Conservation (phyloP, 2,113 vertebrate genomes). For the Rhizomys pruinosus region DNA sequence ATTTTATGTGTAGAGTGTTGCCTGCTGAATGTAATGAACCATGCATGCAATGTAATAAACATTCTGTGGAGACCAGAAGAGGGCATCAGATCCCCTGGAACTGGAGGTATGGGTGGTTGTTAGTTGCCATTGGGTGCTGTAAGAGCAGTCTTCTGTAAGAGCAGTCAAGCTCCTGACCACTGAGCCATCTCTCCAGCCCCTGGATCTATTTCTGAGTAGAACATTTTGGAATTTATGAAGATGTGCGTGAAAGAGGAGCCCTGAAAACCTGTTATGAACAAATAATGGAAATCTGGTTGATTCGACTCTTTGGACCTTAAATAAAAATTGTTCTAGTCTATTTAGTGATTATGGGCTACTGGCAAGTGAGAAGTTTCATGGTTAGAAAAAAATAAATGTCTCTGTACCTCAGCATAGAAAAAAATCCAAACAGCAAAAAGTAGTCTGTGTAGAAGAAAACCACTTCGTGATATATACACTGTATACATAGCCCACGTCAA, state of each 20-base stretch:
- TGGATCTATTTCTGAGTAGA: not conserved
- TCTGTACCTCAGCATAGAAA: not conserved
- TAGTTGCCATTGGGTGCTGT: no score
- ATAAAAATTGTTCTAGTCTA: not conserved
- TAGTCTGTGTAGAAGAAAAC: not conserved
- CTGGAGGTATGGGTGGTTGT: no score
- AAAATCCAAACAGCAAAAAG: not conserved
- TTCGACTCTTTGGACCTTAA: not conserved
- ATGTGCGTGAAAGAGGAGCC: not conserved
- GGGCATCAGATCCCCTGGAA: no score
- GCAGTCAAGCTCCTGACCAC: no score
- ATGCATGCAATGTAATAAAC: no score
- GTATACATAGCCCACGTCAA: not conserved
- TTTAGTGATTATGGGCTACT: not conserved
- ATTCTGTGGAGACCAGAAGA: no score
- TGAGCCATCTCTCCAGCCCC: no score
- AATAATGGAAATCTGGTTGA: not conserved
- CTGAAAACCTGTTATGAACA: not conserved
- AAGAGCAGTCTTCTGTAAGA: no score
- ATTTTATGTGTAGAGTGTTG: no score
- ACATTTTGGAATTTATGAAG: not conserved
- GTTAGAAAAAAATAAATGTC: not conserved
- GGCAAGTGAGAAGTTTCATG: constrained; percentile 1
- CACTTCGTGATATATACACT: not conserved
- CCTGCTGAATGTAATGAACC: no score